Percentiles rank a stretch among this genome's conserved stretches.
phyloP scores from a whole-genome alignment of 2,113 vertebrate genomes.

The Notothenia coriiceps region DNA sequence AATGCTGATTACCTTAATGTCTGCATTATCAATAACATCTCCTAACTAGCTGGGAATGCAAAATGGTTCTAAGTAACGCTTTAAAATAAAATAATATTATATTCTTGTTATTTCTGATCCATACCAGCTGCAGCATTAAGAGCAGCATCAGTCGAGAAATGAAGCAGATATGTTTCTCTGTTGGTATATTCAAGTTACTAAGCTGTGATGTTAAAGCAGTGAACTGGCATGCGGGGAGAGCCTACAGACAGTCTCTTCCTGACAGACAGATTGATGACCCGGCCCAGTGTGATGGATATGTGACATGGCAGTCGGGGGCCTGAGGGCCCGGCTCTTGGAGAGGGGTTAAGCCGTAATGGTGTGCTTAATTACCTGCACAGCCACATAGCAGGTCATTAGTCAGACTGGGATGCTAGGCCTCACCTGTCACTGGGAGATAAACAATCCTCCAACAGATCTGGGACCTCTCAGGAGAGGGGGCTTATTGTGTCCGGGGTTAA shows the following conservation, averaged over 20 bases:
- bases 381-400: slow-evolving; percentile 83
- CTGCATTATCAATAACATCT: background rate
- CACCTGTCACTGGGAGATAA: slow-evolving; percentile 79
- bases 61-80: background rate
- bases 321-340: slow-evolving; percentile 74
- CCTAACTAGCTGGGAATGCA: background rate
- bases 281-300: slow-evolving; percentile 79
- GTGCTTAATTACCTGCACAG: slow-evolving; percentile 85
- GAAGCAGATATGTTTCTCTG: slow-evolving; percentile 2
- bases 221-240: slow-evolving; percentile 60
- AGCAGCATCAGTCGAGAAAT: background rate
- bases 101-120: background rate
- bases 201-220: slow-evolving; percentile 52
- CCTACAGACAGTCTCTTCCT: slow-evolving; percentile 56
- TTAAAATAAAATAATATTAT: background rate
- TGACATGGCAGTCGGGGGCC: slow-evolving; percentile 74
- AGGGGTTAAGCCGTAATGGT: slow-evolving; percentile 82
- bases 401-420: slow-evolving; percentile 72
- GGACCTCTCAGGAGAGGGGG: slow-evolving; percentile 49
- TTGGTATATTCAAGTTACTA: slow-evolving; percentile 49
- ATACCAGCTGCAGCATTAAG: background rate
- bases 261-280: slow-evolving; percentile 79
- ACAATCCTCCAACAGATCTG: slow-evolving; percentile 72
- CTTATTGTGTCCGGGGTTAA: slow-evolving; percentile 20
- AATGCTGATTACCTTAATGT: background rate